Evolutionary conservation across 2,113 vertebrate genomes (phyloP), one percentile per base, ranked within the genome.

Genomic region (Psilopogon haemacephalus): DNA sequence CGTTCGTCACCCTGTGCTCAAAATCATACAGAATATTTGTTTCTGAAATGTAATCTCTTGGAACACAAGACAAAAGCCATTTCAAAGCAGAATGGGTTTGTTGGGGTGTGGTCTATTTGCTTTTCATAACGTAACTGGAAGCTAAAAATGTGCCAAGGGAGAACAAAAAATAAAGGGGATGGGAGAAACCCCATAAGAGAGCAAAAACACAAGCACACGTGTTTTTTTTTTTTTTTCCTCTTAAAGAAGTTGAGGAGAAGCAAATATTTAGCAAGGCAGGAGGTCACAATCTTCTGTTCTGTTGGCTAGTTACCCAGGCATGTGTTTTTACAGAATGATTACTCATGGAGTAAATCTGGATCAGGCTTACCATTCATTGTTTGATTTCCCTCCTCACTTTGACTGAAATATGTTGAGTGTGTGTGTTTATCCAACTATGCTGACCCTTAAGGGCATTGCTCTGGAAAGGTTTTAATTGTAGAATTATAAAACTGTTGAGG

Each of bases 191-290:
- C 8, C 15, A 1, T 33, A 64, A 70, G 4, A 62, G 28, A 44
- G 59, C 17, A 6, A 15, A 82, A 87, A 44, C 4, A 67, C 0
- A 3, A 64, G 3, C 9, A 33, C 9, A 23, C 0, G 1, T 4
- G 5, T 48, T 21, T 48, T 23, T 23, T 11, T 28, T 33, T 56
- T 71, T 46, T 78, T 84, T 60, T 50, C 14, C 19, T 67, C 5
- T 27, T 15, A 32, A 3, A 65, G 37, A 67, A 70, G 33, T 20
- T 75, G 27, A 3, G 4, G 20, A 63, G 32, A 64, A 30, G 33
- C 17, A 71, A 69, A 55, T 64, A 86, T 37, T 84, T 74, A 76
- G 8, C 32, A 33, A 8, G 64, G 48, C 30, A 56, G 26, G 44
- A 83, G 13, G 58, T n/a, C 48, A 37, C 9, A 28, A 0, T 1